A percentile compares a stretch with the other conserved stretches of the same genome.
Evolutionary conservation across 2,888 invertebrate species (phyloP).

Genomic region (Scaeva pyrastri): DNA sequence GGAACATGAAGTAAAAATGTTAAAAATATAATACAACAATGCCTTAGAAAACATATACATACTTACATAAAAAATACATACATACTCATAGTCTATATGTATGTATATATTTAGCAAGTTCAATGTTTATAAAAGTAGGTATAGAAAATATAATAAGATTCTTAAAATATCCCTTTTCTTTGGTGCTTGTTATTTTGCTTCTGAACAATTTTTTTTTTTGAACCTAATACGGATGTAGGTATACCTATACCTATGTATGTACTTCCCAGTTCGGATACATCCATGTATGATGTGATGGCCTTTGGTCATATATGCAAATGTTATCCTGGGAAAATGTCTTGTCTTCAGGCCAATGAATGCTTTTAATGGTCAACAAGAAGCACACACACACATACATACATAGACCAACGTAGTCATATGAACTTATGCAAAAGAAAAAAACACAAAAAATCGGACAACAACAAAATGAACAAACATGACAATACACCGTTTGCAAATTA

Average conservation of each 20-base stretch:
- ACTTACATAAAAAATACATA: too few relatives aligned
- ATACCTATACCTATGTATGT: too few relatives aligned
- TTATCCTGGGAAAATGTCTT: conserved; percentile 74
- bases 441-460: conserved; percentile 55
- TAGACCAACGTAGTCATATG: not conserved
- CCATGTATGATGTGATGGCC: conserved; percentile 53
- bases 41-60: not conserved
- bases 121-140: conserved; percentile 19
- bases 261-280: conserved; percentile 56
- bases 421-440: conserved; percentile 14
- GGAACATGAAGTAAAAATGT: conserved; percentile 38
- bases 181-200: conserved; percentile 56
- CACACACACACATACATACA: conserved; percentile 24
- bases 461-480: conserved; percentile 63
- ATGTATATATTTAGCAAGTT: conserved; percentile 11
- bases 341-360: conserved; percentile 73
- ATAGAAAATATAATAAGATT: conserved; percentile 68
- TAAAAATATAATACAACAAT: conserved; percentile 36
- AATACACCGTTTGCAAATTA: conserved; percentile 73
- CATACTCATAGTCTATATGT: too few relatives aligned
- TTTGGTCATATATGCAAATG: conserved; percentile 70
- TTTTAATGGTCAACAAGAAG: conserved; percentile 64
- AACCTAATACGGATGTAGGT: conserved; percentile 56
- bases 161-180: conserved; percentile 69
- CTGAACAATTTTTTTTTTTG: conserved; percentile 15